Evolutionary conservation across 2,888 invertebrate species (phyloP).

Genomic region (Acanthosepion pharaonis): DNA sequence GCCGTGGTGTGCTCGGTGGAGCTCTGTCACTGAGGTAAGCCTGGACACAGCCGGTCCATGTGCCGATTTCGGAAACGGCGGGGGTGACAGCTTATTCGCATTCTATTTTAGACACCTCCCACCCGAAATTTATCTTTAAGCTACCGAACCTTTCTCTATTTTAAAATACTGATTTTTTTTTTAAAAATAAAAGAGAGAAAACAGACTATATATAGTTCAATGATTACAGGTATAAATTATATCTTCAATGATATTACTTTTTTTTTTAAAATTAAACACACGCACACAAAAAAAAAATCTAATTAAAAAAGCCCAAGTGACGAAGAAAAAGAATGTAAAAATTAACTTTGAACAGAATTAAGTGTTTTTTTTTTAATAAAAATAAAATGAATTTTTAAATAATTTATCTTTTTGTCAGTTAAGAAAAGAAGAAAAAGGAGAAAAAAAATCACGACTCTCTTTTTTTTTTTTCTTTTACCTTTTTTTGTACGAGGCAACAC

Average conservation of each 20-base stretch:
- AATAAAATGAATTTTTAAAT: not conserved
- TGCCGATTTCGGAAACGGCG: conserved; percentile 33
- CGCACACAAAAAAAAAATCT: too few species aligned
- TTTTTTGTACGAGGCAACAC: not conserved
- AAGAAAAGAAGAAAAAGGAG: too few species aligned
- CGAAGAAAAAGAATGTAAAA: too few species aligned
- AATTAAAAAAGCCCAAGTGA: too few species aligned
- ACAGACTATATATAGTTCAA: too few species aligned
- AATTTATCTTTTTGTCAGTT: too few species aligned
- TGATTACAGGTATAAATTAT: too few species aligned
- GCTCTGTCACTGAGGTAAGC: conserved; percentile 9
- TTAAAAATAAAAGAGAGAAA: not conserved
- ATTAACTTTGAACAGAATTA: too few species aligned
- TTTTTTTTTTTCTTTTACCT: too few species aligned
- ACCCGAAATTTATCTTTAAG: not conserved
- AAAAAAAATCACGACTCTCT: too few species aligned
- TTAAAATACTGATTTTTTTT: not conserved
- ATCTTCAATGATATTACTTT: too few species aligned
- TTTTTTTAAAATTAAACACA: too few species aligned
- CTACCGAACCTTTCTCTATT: not conserved
- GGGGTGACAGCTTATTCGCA: conserved; percentile 21
- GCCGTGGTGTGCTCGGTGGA: conserved; percentile 22
- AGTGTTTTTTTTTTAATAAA: not conserved
- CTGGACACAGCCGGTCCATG: conserved; percentile 33
- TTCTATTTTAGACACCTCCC: not conserved